A percentile compares a stretch with the other conserved stretches of the same genome.
These are phyloP conservation scores for Lynx canadensis DNA, from an alignment of 2,113 vertebrate species.

Conservation along the genomic window DNA sequence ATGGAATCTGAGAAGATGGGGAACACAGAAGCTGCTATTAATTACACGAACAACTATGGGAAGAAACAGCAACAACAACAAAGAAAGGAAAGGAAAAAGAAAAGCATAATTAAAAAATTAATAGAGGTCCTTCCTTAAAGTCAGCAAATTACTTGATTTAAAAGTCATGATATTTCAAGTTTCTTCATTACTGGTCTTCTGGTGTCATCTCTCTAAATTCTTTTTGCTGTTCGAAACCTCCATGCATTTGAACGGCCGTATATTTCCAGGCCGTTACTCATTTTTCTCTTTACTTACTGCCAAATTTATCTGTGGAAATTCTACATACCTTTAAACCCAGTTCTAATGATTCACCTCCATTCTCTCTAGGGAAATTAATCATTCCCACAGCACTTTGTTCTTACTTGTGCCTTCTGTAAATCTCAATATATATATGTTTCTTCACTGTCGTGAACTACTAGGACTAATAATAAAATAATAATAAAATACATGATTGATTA, in stretches of 20 bases:
- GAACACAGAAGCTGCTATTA: not conserved
- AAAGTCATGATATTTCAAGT: not conserved
- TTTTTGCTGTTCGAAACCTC: not conserved
- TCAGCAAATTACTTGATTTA: constrained; percentile 6
- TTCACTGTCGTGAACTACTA: not conserved
- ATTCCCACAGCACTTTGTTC: not conserved
- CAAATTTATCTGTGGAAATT: constrained; percentile 7
- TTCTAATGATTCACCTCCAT: not conserved
- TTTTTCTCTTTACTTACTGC: not conserved
- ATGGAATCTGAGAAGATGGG: not conserved
- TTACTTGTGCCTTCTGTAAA: not conserved
- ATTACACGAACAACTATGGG: not conserved
- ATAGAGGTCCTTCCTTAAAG: not conserved
- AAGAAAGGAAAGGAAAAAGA: not conserved
- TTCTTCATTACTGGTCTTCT: not conserved
- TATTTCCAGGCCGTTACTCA: not conserved
- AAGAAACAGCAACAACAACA: not conserved
- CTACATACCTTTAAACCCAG: not conserved
- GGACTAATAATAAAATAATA: not conserved
- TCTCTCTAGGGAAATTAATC: constrained; percentile 4
- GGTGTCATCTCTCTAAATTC: not conserved
- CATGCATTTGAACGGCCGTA: not conserved
- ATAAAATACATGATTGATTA: not conserved
- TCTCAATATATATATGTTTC: rapidly evolving
- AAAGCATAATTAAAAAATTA: not conserved